Conservation (phyloP, 2,797 vertebrate genomes). For the Siniperca undulata region DNA sequence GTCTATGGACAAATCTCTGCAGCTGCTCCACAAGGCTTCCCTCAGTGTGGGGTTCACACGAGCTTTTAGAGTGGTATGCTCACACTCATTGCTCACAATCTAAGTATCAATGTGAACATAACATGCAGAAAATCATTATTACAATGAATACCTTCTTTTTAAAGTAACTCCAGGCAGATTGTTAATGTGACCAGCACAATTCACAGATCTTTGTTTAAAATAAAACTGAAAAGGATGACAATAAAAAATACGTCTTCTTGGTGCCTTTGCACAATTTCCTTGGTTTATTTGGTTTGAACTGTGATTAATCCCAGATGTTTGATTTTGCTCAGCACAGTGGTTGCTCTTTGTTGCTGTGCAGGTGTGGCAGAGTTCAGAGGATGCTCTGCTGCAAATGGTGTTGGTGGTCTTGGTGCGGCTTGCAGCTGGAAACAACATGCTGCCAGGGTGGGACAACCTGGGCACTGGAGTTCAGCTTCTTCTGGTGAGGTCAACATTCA, state of each 20-base stretch:
- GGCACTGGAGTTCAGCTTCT: slow-evolving; percentile 93
- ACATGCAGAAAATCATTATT: slow-evolving; percentile 4
- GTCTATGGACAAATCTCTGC: slow-evolving; percentile 91
- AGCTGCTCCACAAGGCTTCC: slow-evolving; percentile 88
- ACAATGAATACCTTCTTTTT: background rate
- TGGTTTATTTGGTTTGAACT: background rate
- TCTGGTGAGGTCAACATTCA: slow-evolving; percentile 85
- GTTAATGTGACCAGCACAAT: background rate
- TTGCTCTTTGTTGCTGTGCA: slow-evolving; percentile 69
- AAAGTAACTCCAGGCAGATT: slow-evolving; percentile 7
- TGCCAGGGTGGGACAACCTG: slow-evolving; percentile 89
- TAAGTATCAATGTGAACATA: background rate
- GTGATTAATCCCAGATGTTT: background rate
- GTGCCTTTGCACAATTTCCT: background rate
- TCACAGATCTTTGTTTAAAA: slow-evolving; percentile 12
- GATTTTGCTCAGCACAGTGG: background rate
- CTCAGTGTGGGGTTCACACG: slow-evolving; percentile 94
- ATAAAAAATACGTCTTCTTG: slow-evolving; percentile 1
- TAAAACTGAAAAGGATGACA: background rate
- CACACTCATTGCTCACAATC: slow-evolving; percentile 7
- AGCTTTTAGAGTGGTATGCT: slow-evolving; percentile 93
- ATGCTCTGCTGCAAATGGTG: slow-evolving; percentile 91
- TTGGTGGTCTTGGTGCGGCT: slow-evolving; percentile 88
- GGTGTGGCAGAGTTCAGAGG: slow-evolving; percentile 97
- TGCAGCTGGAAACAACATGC: slow-evolving; percentile 77